phyloP scores from a whole-genome alignment of 2,888 invertebrate species.

The Chymomyza procnemis region DNA sequence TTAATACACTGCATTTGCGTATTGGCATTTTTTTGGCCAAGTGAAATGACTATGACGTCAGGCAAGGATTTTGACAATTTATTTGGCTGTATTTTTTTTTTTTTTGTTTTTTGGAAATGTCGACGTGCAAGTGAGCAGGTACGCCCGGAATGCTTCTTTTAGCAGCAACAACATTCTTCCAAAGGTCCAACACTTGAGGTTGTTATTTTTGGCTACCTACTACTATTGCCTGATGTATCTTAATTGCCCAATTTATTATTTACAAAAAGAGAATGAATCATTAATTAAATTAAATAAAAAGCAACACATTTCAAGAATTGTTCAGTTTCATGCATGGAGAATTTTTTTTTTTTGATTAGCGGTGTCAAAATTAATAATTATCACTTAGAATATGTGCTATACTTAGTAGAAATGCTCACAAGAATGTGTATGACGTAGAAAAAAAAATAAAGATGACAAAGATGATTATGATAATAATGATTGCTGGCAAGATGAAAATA shows the following conservation, averaged over 20 bases:
- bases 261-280: background rate
- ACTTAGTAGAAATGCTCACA: background rate
- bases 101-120: too few species aligned
- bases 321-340: background rate
- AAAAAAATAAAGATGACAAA: too few species aligned
- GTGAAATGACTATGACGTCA: slow-evolving; percentile 34
- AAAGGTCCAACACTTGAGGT: background rate
- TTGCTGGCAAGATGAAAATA: too few species aligned
- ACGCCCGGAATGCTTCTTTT: slow-evolving; percentile 21
- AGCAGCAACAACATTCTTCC: too few species aligned
- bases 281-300: background rate
- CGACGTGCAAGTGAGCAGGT: slow-evolving; percentile 64
- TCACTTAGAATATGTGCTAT: background rate
- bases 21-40: background rate
- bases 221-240: background rate
- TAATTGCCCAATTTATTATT: background rate
- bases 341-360: background rate
- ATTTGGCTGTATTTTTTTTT: too few species aligned
- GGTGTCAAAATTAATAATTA: background rate
- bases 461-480: too few species aligned
- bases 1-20: background rate
- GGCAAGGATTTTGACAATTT: slow-evolving; percentile 32
- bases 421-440: background rate
- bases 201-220: background rate
- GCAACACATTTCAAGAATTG: background rate